Conservation (phyloP, 2,888 invertebrate species). For the Oscheius sp. region DNA sequence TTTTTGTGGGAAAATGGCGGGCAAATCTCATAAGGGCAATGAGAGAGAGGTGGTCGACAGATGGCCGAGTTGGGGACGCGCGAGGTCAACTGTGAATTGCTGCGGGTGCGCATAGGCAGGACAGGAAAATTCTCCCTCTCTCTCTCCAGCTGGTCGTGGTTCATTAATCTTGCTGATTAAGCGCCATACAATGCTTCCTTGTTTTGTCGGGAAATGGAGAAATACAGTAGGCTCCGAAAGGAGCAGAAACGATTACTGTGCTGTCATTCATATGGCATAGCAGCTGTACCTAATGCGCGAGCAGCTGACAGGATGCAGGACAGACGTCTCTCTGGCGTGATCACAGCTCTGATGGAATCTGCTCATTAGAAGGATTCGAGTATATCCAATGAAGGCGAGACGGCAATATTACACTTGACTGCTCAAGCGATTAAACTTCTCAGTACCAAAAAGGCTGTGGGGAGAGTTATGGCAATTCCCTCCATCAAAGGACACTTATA, state of each 20-base stretch:
- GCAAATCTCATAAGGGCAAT: constrained; percentile 20
- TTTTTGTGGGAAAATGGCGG: constrained; percentile 17
- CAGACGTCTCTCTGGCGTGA: no score
- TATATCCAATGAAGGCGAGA: no score
- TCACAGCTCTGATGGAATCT: no score
- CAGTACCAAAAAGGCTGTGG: no score
- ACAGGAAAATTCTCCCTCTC: background rate
- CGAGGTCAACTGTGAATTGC: constrained; percentile 35
- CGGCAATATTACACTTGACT: no score
- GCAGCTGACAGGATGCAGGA: no score
- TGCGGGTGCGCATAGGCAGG: background rate
- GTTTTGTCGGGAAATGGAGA: background rate
- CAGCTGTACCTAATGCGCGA: no score
- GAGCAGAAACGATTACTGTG: background rate
- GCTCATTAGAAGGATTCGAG: no score
- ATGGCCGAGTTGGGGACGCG: constrained; percentile 30
- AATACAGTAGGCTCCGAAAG: background rate
- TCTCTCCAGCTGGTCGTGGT: constrained; percentile 12
- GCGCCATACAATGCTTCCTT: background rate
- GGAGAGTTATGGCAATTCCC: no score
- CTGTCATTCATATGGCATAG: no score
- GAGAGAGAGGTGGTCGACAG: constrained; percentile 5
- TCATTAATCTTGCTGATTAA: constrained; percentile 6
- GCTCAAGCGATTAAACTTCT: no score
- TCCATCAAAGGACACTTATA: no score